Conservation (phyloP, 2,113 vertebrate genomes). For the Argyrosomus japonicus region DNA sequence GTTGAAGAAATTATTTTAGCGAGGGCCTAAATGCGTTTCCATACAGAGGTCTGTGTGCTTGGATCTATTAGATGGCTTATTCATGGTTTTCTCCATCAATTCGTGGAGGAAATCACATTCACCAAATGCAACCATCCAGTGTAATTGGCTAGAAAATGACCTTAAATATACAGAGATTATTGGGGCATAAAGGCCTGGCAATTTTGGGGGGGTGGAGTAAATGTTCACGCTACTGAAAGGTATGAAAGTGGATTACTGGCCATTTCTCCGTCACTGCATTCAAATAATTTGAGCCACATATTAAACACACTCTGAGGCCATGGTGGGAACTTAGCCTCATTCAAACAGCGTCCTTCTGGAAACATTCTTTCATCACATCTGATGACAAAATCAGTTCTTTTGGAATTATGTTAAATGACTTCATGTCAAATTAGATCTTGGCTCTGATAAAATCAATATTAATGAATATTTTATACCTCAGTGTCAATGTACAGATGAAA, state of each 20-base stretch:
- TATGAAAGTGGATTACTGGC: slow-evolving; percentile 72
- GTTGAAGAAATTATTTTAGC: slow-evolving; percentile 25
- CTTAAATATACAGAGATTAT: slow-evolving; percentile 67
- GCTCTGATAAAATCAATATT: neutral
- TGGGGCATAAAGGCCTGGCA: slow-evolving; percentile 35
- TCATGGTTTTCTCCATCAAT: slow-evolving; percentile 58
- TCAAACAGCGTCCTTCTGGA: neutral
- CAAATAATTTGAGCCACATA: slow-evolving; percentile 50
- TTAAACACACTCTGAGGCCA: slow-evolving; percentile 25
- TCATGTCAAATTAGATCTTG: neutral
- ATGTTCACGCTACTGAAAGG: slow-evolving; percentile 61
- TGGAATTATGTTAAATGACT: neutral
- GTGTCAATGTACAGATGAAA: neutral
- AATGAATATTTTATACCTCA: neutral
- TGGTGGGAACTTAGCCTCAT: slow-evolving; percentile 2
- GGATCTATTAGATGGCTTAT: slow-evolving; percentile 52
- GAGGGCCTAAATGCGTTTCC: slow-evolving; percentile 18
- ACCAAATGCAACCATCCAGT: slow-evolving; percentile 52
- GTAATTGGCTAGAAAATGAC: slow-evolving; percentile 69
- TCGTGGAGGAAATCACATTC: slow-evolving; percentile 59
- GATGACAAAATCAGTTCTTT: neutral
- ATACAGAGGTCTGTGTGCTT: slow-evolving; percentile 11
- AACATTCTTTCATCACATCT: neutral
- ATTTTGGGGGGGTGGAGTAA: slow-evolving; percentile 21
- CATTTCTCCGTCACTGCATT: slow-evolving; percentile 55